Percentiles rank a stretch among this genome's conserved stretches.
Evolutionary conservation across 1,140 invertebrate genomes (phyloP).

Genomic region (Hycleus phaleratus): DNA sequence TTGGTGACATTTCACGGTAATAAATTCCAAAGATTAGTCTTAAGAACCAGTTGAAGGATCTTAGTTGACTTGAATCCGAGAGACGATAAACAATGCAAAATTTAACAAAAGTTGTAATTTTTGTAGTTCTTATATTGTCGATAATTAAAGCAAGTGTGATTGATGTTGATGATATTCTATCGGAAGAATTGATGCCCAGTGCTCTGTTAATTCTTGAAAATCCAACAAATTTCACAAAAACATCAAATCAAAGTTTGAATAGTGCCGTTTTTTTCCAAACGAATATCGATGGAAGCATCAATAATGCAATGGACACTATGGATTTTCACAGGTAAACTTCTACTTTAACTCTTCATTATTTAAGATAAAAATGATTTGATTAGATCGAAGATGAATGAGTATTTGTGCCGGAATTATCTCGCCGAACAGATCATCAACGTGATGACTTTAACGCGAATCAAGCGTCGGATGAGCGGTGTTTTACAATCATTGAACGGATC

Average conservation of each 20-base stretch:
- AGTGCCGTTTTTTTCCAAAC: background rate
- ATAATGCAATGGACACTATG: slow-evolving; percentile 50
- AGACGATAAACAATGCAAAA: too few relatives aligned
- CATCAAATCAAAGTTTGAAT: background rate
- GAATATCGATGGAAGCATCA: slow-evolving; percentile 45
- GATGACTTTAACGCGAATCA: slow-evolving; percentile 44
- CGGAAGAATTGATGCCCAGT: slow-evolving; percentile 53
- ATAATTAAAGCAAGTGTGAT: background rate
- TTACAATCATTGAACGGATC: slow-evolving; percentile 14
- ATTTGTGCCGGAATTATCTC: slow-evolving; percentile 59
- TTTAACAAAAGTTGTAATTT: too few relatives aligned
- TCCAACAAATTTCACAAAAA: background rate
- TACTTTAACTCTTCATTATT: background rate
- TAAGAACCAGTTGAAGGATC: too few relatives aligned
- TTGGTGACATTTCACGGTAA: too few relatives aligned
- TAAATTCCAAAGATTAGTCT: too few relatives aligned
- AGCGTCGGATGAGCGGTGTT: slow-evolving; percentile 41
- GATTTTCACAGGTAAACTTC: slow-evolving; percentile 52
- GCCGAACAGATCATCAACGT: slow-evolving; percentile 60
- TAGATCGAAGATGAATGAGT: slow-evolving; percentile 66
- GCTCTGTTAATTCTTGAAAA: slow-evolving; percentile 45
- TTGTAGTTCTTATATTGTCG: too few relatives aligned
- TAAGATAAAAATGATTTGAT: background rate
- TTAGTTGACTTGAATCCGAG: too few relatives aligned
- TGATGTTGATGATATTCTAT: slow-evolving; percentile 55